phyloP scores from a whole-genome alignment of 2,888 invertebrate genomes.

The Meteorus cinctellus region DNA sequence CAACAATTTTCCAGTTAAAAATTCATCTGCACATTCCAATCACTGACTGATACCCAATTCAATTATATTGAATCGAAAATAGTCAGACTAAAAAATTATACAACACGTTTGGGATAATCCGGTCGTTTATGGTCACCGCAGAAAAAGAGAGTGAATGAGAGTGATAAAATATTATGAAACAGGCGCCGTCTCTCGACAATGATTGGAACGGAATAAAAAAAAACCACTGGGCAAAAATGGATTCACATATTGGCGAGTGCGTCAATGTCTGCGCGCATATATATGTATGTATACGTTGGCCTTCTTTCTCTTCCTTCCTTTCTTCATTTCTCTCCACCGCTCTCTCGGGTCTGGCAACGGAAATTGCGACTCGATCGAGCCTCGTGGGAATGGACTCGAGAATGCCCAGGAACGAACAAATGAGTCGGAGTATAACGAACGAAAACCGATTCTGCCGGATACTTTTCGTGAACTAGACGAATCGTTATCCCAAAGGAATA shows the following conservation, averaged over 20 bases:
- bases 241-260: not conserved
- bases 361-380: constrained; percentile 38
- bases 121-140: not conserved
- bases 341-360: constrained; percentile 35
- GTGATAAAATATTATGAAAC: constrained; percentile 8
- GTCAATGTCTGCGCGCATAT: constrained; percentile 1
- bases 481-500: constrained; percentile 24
- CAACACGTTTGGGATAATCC: not conserved
- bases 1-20: too few species aligned
- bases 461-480: constrained; percentile 34
- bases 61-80: not conserved
- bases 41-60: too few species aligned
- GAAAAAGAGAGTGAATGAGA: not conserved
- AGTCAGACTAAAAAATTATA: not conserved
- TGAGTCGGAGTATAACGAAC: constrained; percentile 35
- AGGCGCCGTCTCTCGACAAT: constrained; percentile 1
- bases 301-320: constrained; percentile 6
- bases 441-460: constrained; percentile 23
- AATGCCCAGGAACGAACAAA: constrained; percentile 22
- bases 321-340: not conserved
- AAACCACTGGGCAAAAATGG: not conserved
- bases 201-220: not conserved
- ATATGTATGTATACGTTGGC: constrained; percentile 23
- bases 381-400: constrained; percentile 30
- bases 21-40: too few species aligned